phyloP scores from a whole-genome alignment of 2,888 invertebrate species.

The Sinhomidia bicolor region DNA sequence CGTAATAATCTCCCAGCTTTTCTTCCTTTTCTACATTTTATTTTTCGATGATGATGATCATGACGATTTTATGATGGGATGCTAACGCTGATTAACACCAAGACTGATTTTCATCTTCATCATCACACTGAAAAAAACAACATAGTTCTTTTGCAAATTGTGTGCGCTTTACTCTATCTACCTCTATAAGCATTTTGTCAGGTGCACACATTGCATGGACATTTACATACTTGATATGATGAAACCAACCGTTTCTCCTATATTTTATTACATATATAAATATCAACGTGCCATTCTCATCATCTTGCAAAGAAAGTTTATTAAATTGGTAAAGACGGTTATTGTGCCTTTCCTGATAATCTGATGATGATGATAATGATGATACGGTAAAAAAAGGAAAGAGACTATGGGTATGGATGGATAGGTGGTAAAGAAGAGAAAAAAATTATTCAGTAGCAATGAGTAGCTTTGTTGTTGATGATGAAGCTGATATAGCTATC shows the following conservation, averaged over 20 bases:
- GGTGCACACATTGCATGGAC: slow-evolving; percentile 17
- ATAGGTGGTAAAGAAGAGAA: neutral
- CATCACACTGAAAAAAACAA: neutral
- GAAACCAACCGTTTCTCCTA: neutral
- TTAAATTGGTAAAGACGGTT: neutral
- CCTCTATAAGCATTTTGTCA: slow-evolving; percentile 2
- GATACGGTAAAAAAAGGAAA: neutral
- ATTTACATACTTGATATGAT: slow-evolving; percentile 37
- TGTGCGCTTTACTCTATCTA: too few relatives aligned
- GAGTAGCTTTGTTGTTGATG: slow-evolving; percentile 40
- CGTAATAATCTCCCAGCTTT: neutral
- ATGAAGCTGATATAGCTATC: slow-evolving; percentile 42
- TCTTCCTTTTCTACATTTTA: neutral
- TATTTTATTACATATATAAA: neutral
- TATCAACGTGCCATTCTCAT: neutral
- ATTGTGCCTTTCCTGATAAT: neutral
- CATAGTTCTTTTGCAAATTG: neutral
- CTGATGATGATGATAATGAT: too few relatives aligned
- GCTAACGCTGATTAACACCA: slow-evolving; percentile 34
- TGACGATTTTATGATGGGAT: neutral
- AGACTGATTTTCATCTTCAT: slow-evolving; percentile 25
- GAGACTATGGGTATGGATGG: neutral
- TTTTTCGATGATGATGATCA: neutral
- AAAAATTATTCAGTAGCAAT: slow-evolving; percentile 40
- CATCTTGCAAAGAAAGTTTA: slow-evolving; percentile 8